Evolutionary conservation across 2,888 invertebrate species (phyloP).

Genomic region (Synanthedon andrenaeformis): DNA sequence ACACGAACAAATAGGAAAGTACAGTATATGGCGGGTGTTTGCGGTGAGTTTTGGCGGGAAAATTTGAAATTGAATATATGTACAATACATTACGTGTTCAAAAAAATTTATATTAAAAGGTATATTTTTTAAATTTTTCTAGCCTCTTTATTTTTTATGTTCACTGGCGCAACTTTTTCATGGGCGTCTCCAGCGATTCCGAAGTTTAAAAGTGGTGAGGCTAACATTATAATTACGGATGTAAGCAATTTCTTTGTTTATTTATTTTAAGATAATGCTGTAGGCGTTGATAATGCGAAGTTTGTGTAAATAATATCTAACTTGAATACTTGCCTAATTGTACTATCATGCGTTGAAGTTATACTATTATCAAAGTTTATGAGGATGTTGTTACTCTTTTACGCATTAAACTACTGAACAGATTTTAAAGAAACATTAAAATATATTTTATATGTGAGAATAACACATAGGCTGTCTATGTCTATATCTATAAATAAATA

Average conservation of each 20-base stretch:
- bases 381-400: too few species aligned
- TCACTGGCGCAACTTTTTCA: constrained; percentile 56
- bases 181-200: constrained; percentile 71
- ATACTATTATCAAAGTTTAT: too few species aligned
- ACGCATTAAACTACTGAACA: too few species aligned
- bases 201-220: constrained; percentile 54
- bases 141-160: constrained; percentile 58
- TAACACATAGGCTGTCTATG: too few species aligned
- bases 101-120: not conserved
- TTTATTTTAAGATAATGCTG: not conserved
- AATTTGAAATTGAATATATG: too few species aligned
- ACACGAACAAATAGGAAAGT: constrained; percentile 31
- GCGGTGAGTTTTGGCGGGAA: constrained; percentile 44
- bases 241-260: constrained; percentile 27
- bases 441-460: too few species aligned
- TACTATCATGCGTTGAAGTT: too few species aligned
- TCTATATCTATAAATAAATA: too few species aligned
- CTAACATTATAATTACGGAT: constrained; percentile 45
- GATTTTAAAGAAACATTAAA: too few species aligned
- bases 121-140: constrained; percentile 10
- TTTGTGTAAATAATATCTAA: not conserved
- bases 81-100: not conserved
- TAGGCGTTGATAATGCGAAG: not conserved
- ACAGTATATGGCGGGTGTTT: constrained; percentile 57
- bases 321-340: too few species aligned